phyloP scores from a whole-genome alignment of 2,888 invertebrate species.

The Yponomeuta evonymella region DNA sequence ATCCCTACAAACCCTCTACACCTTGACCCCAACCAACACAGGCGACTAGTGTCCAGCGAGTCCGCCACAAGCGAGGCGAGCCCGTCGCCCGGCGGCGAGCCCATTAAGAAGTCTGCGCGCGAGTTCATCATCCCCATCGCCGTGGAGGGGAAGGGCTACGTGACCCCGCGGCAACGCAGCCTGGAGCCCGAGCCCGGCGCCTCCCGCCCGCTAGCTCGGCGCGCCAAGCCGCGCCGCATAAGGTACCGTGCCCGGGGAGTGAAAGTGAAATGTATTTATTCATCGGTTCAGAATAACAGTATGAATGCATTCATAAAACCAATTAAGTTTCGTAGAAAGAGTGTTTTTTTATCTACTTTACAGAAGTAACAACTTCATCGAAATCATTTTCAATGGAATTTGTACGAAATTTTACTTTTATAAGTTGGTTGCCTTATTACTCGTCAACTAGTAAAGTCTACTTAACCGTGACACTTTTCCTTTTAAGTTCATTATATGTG shows the following conservation, averaged over 20 bases:
- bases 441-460: too few relatives aligned
- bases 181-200: conserved; percentile 82
- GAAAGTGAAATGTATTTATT: too few relatives aligned
- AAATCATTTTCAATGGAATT: too few relatives aligned
- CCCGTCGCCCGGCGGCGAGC: conserved; percentile 64
- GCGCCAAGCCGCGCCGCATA: conserved; percentile 78
- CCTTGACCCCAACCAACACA: conserved; percentile 25
- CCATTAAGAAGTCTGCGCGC: conserved; percentile 90
- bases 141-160: conserved; percentile 91
- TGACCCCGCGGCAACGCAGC: conserved; percentile 83
- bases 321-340: too few relatives aligned
- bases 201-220: conserved; percentile 58
- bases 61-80: conserved; percentile 72
- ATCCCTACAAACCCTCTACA: conserved; percentile 17
- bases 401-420: too few relatives aligned
- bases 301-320: too few relatives aligned
- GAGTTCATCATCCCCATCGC: conserved; percentile 96
- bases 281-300: too few relatives aligned
- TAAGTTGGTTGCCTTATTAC: too few relatives aligned
- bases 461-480: too few relatives aligned
- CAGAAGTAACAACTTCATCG: too few relatives aligned
- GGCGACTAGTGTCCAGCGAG: conserved; percentile 78
- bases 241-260: conserved; percentile 57
- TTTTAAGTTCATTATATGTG: too few relatives aligned
- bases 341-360: too few relatives aligned